These are phyloP conservation scores for Prionace glauca DNA, from an alignment of 2,797 vertebrate genomes.

Conservation along the genomic window DNA sequence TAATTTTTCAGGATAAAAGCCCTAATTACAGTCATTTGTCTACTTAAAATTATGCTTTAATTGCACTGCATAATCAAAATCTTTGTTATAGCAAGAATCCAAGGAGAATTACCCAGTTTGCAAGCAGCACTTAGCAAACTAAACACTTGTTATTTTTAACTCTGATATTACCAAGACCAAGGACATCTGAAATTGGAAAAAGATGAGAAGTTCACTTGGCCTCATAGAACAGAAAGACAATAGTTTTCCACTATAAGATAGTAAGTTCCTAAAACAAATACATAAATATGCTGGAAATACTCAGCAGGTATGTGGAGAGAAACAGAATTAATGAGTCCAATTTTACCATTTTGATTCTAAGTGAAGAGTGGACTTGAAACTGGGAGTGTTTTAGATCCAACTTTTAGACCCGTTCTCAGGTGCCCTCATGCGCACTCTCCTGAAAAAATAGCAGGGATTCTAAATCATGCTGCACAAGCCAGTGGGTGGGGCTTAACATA, in stretches of 20 bases:
- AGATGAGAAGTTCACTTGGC: background rate
- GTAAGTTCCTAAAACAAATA: background rate
- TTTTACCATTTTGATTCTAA: too few relatives aligned
- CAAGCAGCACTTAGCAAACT: background rate
- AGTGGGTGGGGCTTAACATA: too few relatives aligned
- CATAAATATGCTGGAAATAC: too few relatives aligned
- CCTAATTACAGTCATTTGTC: background rate
- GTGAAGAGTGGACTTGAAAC: too few relatives aligned
- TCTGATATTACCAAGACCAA: background rate
- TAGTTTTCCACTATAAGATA: background rate
- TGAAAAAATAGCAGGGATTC: too few relatives aligned
- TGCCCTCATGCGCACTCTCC: too few relatives aligned
- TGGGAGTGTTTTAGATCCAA: too few relatives aligned
- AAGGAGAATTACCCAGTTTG: background rate
- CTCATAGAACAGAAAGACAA: background rate
- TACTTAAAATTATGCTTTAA: background rate
- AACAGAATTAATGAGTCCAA: too few relatives aligned
- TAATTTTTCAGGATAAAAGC: background rate
- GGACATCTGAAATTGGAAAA: background rate
- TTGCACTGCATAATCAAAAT: background rate
- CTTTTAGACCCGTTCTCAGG: too few relatives aligned
- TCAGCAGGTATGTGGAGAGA: too few relatives aligned
- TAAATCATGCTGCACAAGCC: too few relatives aligned
- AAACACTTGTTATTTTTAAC: background rate
- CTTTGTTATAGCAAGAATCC: background rate